Base-by-base conservation (phyloP, 1,140 invertebrate species). In the Drosophila cardini region DNA sequence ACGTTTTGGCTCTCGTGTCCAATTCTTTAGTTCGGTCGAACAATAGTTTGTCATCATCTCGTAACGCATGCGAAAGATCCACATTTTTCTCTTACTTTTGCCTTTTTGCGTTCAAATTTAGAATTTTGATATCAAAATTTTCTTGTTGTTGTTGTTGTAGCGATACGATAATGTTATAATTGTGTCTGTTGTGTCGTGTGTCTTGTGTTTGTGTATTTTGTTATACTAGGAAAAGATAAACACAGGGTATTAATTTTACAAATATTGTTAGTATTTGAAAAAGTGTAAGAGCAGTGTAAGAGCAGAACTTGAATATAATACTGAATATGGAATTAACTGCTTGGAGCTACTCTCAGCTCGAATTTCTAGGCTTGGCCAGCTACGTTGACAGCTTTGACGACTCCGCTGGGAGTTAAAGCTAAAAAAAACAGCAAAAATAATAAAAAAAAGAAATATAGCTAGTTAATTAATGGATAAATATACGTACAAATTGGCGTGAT, bases 401-500 rank as follows among this genome's bases (percentile, higher is more conserved):
- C 21, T 21, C 50, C 13, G 13, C 13, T 11, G 38, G n/a, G n/a
- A 40, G 36, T 38, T 38, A 26, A 32, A 57, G 21, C 21, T 26
- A 26, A 26, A 26, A 21, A 26, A 26, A 26, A 26, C 21, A 26
- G 21, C 21, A 4, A 26, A 4, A 26, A 26, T 26, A 26, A 26
- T 5, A 26, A 26, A 26, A 26, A 26, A 26, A 26, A 4, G n/a
- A n/a, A n/a, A n/a, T n/a, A n/a, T 5, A 38, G 40, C 48, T 61
- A 75, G 64, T 82, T 82, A 78, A 83, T 82, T 82, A 79, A 75
- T 64, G 62, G 64, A 63, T 32, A 8, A 15, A 61, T 61, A 4
- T 43, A 18, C 10, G 32, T 60, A 40, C 38, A 18, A 21, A 18
- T 16, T 16, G 16, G 43, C 43, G 11, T 8, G 16, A 11, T 16